These are phyloP conservation scores for Anthopleura xanthogrammica DNA, from an alignment of 92 coral and sea anemone species.

Conservation along the genomic window DNA sequence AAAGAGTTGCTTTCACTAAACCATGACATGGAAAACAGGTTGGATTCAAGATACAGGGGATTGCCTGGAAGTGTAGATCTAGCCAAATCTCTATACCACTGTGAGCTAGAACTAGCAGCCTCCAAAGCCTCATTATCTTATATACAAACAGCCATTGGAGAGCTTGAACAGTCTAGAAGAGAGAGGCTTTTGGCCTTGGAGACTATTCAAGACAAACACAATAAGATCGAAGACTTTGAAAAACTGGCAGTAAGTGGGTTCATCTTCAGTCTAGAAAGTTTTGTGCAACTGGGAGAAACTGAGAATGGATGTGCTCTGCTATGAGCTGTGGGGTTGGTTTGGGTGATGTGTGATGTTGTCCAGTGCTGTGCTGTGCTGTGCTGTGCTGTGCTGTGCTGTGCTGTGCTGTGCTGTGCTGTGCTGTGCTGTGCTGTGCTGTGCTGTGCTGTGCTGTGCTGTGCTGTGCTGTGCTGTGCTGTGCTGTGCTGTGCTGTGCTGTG, in stretches of 20 bases:
- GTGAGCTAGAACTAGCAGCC: conserved; percentile 76
- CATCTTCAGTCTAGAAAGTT: conserved; percentile 54
- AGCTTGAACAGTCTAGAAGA: conserved; percentile 61
- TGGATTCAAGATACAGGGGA: conserved; percentile 65
- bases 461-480: too few species aligned
- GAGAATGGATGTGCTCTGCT: too few species aligned
- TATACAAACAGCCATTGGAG: conserved; percentile 51
- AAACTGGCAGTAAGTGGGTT: conserved; percentile 75
- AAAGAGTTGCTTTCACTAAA: conserved; percentile 62
- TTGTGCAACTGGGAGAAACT: conserved; percentile 78
- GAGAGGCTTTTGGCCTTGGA: conserved; percentile 71
- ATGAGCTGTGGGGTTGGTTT: too few species aligned
- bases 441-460: too few species aligned
- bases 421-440: too few species aligned
- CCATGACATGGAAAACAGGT: conserved; percentile 63
- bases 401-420: too few species aligned
- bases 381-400: too few species aligned
- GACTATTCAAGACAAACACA: conserved; percentile 71
- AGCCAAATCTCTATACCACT: conserved; percentile 73
- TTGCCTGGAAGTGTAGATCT: conserved; percentile 70
- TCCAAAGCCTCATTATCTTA: conserved; percentile 76
- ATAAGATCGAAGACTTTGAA: conserved; percentile 92
- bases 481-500: too few species aligned
- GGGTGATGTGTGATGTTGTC: too few species aligned
- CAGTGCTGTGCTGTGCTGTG: too few species aligned